These are phyloP conservation scores for Stenurella melanura DNA, from an alignment of 2,888 invertebrate genomes.

Conservation along the genomic window DNA sequence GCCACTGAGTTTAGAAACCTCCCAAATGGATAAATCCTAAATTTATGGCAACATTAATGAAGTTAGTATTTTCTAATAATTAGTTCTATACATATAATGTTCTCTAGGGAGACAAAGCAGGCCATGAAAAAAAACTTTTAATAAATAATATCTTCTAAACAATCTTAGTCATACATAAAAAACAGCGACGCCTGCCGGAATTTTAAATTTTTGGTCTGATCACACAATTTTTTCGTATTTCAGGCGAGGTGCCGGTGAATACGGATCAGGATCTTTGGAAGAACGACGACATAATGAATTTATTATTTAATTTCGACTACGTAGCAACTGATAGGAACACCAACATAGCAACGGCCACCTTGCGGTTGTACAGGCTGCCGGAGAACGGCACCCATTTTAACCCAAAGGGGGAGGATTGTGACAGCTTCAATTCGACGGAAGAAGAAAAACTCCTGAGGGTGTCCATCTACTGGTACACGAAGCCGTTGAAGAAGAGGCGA, in stretches of 20 bases:
- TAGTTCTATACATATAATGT: no score
- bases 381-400: constrained; percentile 66
- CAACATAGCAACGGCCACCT: constrained; percentile 75
- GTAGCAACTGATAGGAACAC: constrained; percentile 70
- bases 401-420: constrained; percentile 59
- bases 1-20: no score
- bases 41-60: no score
- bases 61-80: no score
- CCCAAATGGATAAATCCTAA: no score
- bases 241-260: constrained; percentile 76
- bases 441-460: constrained; percentile 77
- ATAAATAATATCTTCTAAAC: no score
- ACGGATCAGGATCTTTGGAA: constrained; percentile 76
- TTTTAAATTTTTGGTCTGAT: background rate
- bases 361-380: constrained; percentile 74
- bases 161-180: no score
- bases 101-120: no score
- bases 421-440: constrained; percentile 61
- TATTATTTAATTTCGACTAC: constrained; percentile 76
- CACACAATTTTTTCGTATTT: constrained; percentile 11
- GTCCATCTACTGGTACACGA: constrained; percentile 78
- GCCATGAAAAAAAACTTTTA: no score
- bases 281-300: constrained; percentile 75
- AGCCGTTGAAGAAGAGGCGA: constrained; percentile 75
- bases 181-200: no score